Base-by-base conservation (phyloP, 2,113 vertebrate genomes). In the Chionomys nivalis region DNA sequence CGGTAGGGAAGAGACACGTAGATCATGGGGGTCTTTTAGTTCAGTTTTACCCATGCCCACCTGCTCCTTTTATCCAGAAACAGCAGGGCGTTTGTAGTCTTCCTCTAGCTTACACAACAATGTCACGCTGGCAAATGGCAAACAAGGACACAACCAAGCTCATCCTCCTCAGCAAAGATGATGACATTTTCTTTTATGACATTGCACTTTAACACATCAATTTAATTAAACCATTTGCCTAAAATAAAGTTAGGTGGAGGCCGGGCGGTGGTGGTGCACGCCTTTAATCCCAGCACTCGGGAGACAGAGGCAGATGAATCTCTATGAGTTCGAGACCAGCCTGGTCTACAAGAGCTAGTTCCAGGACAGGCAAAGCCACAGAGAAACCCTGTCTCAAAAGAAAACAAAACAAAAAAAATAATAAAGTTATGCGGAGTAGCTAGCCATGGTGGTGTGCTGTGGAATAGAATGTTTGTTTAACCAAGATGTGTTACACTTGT, bases 151-250 rank as follows among this genome's bases (percentile, higher is more conserved):
- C 14, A 58, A 36, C 44, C 36, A 44, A 47, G 26, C 73, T 75
- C 36, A 21, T 33, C 23, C 21, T 81, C 42, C 55, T 93, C 78
- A 79, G 78, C 42, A 76, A 83, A 93, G 87, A 87, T 14, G 47
- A 87, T 68, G 89, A 66, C n/a, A 65, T 87, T 88, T 94, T 68
- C 89, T 95, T 95, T 96, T 47, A 85, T 33, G 87, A 94, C 28
- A 28, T 13, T 93, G 63, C 49, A 72, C 49, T 94, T 92, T 76
- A 52, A 44, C n/a, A 49, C 39, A 17, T 52, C 83, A 93, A 66
- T 87, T 96, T 87, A 83, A 88, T 79, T 89, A 90, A 90, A 52
- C 16, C 82, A 87, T 73, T 93, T 94, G 33, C 42, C 92, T 91
- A 85, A 65, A 65, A 75, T 97, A 87, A 95, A 93, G 83, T 55